Conservation (phyloP, 2,797 vertebrate species). For the Orestias chungarensis region DNA sequence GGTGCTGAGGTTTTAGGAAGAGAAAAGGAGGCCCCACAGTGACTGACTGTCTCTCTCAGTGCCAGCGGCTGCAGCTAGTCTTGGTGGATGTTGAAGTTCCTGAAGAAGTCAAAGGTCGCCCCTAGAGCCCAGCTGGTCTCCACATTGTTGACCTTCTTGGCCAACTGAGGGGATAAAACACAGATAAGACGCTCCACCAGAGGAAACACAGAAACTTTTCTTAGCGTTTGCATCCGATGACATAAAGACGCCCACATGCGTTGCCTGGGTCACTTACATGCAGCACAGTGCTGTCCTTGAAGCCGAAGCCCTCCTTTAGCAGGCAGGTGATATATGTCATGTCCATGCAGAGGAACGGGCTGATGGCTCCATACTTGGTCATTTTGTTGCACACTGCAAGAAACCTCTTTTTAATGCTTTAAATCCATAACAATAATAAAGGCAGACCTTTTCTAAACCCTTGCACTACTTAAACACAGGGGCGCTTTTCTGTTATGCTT, state of each 20-base stretch:
- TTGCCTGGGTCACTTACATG: constrained; percentile 80
- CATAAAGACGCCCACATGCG: not conserved
- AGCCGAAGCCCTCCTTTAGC: constrained; percentile 96
- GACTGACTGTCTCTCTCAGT: constrained; percentile 72
- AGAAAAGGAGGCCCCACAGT: constrained; percentile 62
- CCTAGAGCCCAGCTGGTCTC: constrained; percentile 98
- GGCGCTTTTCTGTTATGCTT: constrained; percentile 62
- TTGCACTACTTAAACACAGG: constrained; percentile 60
- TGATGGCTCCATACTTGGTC: constrained; percentile 89
- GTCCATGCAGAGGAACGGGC: constrained; percentile 98
- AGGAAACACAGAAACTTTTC: constrained; percentile 4
- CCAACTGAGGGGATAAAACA: constrained; percentile 80
- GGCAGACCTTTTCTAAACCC: constrained; percentile 47
- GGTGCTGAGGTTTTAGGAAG: constrained; percentile 59
- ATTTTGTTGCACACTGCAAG: constrained; percentile 92
- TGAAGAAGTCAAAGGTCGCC: constrained; percentile 93
- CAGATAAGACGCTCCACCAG: constrained; percentile 22
- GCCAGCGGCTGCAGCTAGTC: constrained; percentile 62
- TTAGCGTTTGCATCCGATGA: not conserved
- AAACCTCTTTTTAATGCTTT: not conserved
- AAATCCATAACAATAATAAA: not conserved
- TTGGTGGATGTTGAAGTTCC: constrained; percentile 89
- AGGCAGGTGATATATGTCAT: constrained; percentile 96
- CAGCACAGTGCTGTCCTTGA: constrained; percentile 89
- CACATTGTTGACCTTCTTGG: constrained; percentile 98